These are phyloP conservation scores for Pterocles burchelli DNA, from an alignment of 2,113 vertebrate genomes.

Conservation along the genomic window DNA sequence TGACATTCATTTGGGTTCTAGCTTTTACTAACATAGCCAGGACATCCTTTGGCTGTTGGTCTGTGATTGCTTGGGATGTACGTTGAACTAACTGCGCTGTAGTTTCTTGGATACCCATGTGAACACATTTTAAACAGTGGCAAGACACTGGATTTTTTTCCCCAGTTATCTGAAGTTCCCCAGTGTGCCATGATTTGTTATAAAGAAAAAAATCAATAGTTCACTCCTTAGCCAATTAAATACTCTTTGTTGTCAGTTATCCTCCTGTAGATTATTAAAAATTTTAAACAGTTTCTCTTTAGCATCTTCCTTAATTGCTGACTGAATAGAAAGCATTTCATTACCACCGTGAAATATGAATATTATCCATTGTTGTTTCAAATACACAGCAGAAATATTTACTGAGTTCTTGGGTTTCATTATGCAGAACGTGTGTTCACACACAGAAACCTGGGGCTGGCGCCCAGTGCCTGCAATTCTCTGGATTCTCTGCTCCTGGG, in stretches of 20 bases:
- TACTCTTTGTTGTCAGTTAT: neutral
- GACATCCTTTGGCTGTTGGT: neutral
- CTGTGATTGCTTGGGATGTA: neutral
- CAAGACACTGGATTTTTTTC: neutral
- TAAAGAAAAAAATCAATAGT: conserved; percentile 1
- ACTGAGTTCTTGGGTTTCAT: neutral
- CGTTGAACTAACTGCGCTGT: neutral
- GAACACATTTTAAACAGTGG: neutral
- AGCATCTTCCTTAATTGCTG: conserved; percentile 27
- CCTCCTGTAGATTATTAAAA: conserved; percentile 1
- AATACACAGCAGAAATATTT: neutral
- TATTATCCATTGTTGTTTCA: neutral
- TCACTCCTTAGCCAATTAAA: conserved; percentile 33
- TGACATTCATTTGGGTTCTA: neutral
- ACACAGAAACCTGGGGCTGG: neutral
- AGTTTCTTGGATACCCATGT: neutral
- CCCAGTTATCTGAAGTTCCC: neutral
- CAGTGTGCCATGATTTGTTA: neutral
- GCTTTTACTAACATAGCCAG: neutral
- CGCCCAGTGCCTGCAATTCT: neutral
- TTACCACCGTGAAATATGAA: neutral
- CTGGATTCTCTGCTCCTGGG: neutral
- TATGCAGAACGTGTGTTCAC: neutral
- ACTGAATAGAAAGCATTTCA: neutral
- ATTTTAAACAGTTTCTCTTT: neutral